Evolutionary conservation across 2,113 vertebrate species (phyloP).

Genomic region (Calidris pugnax): DNA sequence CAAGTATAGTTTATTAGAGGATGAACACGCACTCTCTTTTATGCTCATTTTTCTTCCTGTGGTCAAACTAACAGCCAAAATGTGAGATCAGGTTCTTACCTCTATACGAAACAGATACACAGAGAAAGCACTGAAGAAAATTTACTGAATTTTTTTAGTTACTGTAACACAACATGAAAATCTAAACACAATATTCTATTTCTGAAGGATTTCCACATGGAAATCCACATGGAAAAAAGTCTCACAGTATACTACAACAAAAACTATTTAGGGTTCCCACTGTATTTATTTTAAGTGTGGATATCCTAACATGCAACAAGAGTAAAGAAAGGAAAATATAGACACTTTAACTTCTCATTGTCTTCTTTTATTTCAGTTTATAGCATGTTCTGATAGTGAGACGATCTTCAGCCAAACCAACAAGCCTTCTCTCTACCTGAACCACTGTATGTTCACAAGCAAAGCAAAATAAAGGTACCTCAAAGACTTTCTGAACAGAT

Average conservation of each 20-base stretch:
- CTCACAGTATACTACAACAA: neutral
- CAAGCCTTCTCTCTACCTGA: neutral
- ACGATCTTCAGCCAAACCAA: neutral
- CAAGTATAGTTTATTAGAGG: neutral
- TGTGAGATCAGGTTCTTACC: neutral
- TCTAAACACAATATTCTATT: neutral
- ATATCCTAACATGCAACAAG: neutral
- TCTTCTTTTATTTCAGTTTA: neutral
- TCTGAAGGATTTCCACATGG: neutral
- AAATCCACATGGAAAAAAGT: neutral
- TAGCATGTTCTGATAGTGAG: neutral
- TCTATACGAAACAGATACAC: neutral
- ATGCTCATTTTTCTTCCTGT: neutral
- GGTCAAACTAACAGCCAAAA: neutral
- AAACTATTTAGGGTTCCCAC: neutral
- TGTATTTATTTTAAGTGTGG: neutral
- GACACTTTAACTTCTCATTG: neutral
- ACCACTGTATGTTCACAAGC: neutral
- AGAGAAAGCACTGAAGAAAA: neutral
- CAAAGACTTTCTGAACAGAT: conserved; percentile 10
- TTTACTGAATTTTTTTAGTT: neutral
- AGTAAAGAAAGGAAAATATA: neutral
- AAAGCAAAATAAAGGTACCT: neutral
- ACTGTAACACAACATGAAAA: neutral
- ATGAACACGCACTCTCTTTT: neutral